Evolutionary conservation across 2,113 vertebrate genomes (phyloP), one percentile per base, ranked within the genome.

Genomic region (Genyomyrus donnyi): DNA sequence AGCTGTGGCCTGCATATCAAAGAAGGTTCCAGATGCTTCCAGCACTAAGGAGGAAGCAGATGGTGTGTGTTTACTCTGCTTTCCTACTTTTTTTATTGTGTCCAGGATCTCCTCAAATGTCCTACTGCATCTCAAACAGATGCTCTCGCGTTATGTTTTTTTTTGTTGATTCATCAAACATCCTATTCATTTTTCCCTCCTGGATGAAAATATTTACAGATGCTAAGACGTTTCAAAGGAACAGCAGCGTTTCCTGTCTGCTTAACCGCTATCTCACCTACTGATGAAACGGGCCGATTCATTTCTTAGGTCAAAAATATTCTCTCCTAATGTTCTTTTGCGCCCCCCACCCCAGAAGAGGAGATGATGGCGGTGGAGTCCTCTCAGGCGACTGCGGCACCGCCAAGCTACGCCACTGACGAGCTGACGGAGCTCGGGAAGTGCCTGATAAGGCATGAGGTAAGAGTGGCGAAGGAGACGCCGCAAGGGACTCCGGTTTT

Each of bases 381-480:
- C 1, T 93, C 96, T 48, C 97, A 91, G 93, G 93, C 90, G 0
- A 62, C 24, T 91, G 95, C 89, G 90, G 91, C 2, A 39, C 94
- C 92, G 46, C 7, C 94, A 0, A 77, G 93, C 0, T 93, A 94
- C 15, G 50, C 93, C 89, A 91, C 93, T 49, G 95, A 96, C 1
- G 98, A 99, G 91, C 96, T 99, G 85, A 98, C 97, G 0, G 98
- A 99, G 89, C 95, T 99, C 0, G 98, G 98, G 87, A 99, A 98
- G 91, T 97, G 97, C 90, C 95, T 99, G 87, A 94, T 97, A 94
- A 96, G 97, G 89, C 95, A 97, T 42, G 98, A 99, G 97, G 98
- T 98, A 91, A 93, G 27, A 35, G 27, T 17, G 10, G 11, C 2
- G 5, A 2, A 11, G 84, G 45, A 48, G 39, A 42, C 5, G 6